Evolutionary conservation across 1,140 invertebrate species (phyloP), one percentile per base, ranked within the genome.

Genomic region (Drosophila orena): DNA sequence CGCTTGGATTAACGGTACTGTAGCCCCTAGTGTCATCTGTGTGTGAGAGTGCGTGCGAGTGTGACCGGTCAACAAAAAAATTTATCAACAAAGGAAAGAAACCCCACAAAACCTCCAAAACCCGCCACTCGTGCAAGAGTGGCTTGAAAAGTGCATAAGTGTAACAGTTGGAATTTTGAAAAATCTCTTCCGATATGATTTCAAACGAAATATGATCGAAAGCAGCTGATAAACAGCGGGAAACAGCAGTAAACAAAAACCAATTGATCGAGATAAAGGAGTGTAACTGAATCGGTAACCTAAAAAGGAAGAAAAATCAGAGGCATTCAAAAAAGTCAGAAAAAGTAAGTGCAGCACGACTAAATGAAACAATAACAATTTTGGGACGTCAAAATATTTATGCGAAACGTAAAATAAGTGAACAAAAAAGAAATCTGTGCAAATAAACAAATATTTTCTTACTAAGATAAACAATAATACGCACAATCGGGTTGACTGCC

Each of bases 401-500:
- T 49, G 59, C 40, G 24, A 42, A 60, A 57, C 42, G 20, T 42
- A 49, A 53, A 43, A 65, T 14, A 37, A 75, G 58, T 49, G 35
- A 30, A 30, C 12, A 62, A 34, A 61, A 59, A 70, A 75, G 49
- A 60, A 30, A 30, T n/a, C 30, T 70, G 61, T 58, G 61, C 72
- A 86, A 88, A 88, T 88, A 88, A 81, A 83, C 83, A 88, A 88
- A 88, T 83, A 88, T 88, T 89, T 88, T 84, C 30, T 7, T 59
- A 79, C 81, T 70, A 68, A 88, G 81, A 88, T 89, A 88, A 88
- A 88, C 83, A 83, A 50, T 40, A 66, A 73, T 38, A 34, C 47
- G 62, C 62, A 53, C 46, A 69, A 61, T 46, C 40, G 44, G 30
- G 37, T 24, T 50, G 64, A 37, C 35, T 17, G 27, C 47, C 24